phyloP scores from a whole-genome alignment of 2,888 invertebrate genomes.

The Atethmia centrago region DNA sequence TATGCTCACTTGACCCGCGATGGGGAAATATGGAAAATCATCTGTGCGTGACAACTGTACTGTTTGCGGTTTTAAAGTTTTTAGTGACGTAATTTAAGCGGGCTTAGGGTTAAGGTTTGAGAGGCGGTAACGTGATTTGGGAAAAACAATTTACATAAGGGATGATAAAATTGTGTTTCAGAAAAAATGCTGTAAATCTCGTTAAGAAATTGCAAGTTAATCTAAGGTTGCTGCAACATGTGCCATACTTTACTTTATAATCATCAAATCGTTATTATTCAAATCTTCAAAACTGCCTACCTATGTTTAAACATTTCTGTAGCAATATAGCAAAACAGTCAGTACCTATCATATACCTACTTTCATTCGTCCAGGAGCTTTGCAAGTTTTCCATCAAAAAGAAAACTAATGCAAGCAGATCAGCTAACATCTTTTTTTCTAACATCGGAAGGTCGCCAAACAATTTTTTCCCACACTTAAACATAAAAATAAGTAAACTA shows the following conservation, averaged over 20 bases:
- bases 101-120: neutral
- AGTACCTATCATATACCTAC: too few relatives aligned
- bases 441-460: neutral
- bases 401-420: too few relatives aligned
- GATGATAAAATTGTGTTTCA: neutral
- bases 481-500: slow-evolving; percentile 12
- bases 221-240: too few relatives aligned
- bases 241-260: too few relatives aligned
- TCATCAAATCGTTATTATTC: too few relatives aligned
- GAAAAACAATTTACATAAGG: neutral
- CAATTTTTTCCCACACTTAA: slow-evolving; percentile 40
- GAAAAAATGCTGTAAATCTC: neutral
- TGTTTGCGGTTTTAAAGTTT: slow-evolving; percentile 63
- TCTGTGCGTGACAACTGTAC: slow-evolving; percentile 80
- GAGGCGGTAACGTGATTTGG: neutral
- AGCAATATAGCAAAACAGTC: too few relatives aligned
- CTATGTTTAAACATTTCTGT: too few relatives aligned
- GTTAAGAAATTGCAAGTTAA: neutral
- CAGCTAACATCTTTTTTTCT: neutral
- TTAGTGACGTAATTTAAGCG: slow-evolving; percentile 40
- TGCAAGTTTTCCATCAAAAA: too few relatives aligned
- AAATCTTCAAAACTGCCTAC: too few relatives aligned
- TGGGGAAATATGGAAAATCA: slow-evolving; percentile 79
- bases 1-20: slow-evolving; percentile 86
- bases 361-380: too few relatives aligned